Base-by-base conservation (phyloP, 2,797 vertebrate genomes). In the Onychomys torridus region DNA sequence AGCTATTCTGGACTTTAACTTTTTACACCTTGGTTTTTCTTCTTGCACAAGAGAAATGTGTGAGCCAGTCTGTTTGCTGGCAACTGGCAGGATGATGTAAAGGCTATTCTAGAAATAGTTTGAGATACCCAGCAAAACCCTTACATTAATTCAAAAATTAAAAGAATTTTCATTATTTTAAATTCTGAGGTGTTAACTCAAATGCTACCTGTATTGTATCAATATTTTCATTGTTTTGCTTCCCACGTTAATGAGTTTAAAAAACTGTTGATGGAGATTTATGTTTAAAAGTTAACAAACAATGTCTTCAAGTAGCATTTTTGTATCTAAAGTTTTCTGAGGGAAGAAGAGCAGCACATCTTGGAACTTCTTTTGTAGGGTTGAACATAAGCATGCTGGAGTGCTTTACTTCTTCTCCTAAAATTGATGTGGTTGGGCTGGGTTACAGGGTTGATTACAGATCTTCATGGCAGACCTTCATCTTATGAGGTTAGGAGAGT, bases 401-500 rank as follows among this genome's bases (percentile, higher is more conserved):
- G 17, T 71, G 21, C 40, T 34, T 43, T 61, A 0, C 79, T 82
- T 25, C 23, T 46, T 13, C 73, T 65, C 32, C 57, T 69, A 40
- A 67, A 49, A 69, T 16, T 40, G 17, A 40, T n/a, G 78, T 94
- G 83, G 10, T 69, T 96, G 84, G 57, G 96, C 81, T 71, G 73
- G 93, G 13, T 91, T 85, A 61, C 81, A 90, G 75, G 82, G 61
- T 82, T 97, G 95, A 95, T 96, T 95, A 71, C 76, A 95, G 94
- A 71, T 96, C 94, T 96, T 91, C 90, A 67, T 16, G 88, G 93
- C 40, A 92, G 87, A 92, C 76, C 84, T 91, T 96, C 77, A 71
- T 94, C 88, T 96, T 96, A 89, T 75, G 92, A 97, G 73, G 77
- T 97, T 93, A 96, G 71, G 55, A 55, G 83, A 93, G 37, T 96